Evolutionary conservation across 2,113 vertebrate genomes (phyloP).

Genomic region (Chiloscyllium plagiosum): DNA sequence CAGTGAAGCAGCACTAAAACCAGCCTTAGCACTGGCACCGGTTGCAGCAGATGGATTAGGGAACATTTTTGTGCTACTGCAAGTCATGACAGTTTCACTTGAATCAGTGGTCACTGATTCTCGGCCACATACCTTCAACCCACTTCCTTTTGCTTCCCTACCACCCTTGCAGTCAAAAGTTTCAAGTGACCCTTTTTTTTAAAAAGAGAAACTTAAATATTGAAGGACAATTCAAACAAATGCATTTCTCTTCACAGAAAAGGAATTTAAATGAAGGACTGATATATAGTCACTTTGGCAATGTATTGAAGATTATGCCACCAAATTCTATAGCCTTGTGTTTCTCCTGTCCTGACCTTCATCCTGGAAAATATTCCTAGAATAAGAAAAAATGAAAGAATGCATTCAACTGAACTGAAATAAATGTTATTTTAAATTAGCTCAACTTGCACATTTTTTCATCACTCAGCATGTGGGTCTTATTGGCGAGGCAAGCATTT

Average conservation of each 20-base stretch:
- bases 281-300: not conserved
- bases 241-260: not conserved
- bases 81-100: not conserved
- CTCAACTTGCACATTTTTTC: not conserved
- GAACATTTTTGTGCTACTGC: not conserved
- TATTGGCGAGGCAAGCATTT: too few relatives aligned
- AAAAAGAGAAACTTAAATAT: not conserved
- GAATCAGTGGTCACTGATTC: not conserved
- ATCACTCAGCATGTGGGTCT: too few relatives aligned
- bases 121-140: not conserved
- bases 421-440: not conserved
- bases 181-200: not conserved
- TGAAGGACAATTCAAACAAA: not conserved
- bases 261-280: not conserved
- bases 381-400: not conserved
- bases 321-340: not conserved
- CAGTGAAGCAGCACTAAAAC: not conserved
- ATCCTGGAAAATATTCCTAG: not conserved
- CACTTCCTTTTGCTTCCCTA: not conserved
- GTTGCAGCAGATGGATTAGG: slow-evolving; percentile 28
- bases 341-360: not conserved
- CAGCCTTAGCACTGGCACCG: not conserved
- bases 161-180: not conserved
- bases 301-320: not conserved
- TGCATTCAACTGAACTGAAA: not conserved